These are phyloP conservation scores for Uromys caudimaculatus DNA, from an alignment of 2,797 vertebrate genomes.

Conservation along the genomic window DNA sequence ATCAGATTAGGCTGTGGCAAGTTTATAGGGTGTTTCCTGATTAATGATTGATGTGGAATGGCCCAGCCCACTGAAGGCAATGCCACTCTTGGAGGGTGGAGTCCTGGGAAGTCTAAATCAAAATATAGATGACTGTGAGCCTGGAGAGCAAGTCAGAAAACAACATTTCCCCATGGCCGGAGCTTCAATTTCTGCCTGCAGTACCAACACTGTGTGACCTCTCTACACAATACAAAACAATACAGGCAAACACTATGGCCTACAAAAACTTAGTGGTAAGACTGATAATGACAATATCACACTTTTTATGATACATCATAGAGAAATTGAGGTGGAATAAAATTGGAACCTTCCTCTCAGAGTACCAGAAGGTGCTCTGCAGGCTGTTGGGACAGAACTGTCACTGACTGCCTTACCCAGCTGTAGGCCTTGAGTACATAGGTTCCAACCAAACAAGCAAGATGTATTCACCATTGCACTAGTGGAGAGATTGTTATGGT, in stretches of 20 bases:
- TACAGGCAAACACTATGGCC: not conserved
- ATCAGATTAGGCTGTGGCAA: not conserved
- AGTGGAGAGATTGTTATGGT: not conserved
- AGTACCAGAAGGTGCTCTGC: no score
- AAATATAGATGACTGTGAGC: not conserved
- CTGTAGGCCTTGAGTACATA: not conserved
- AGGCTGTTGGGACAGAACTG: not conserved
- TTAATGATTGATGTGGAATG: not conserved
- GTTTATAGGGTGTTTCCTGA: not conserved
- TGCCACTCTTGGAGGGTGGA: not conserved
- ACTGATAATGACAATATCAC: not conserved
- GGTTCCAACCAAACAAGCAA: not conserved
- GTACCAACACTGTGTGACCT: not conserved
- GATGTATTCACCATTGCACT: not conserved
- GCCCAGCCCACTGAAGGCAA: not conserved
- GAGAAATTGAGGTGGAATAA: not conserved
- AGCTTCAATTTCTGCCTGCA: not conserved
- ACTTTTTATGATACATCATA: no score
- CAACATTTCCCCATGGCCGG: no score
- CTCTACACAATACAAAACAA: not conserved
- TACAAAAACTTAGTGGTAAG: no score
- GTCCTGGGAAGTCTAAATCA: not conserved
- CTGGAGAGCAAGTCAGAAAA: not conserved
- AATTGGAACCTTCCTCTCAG: not conserved
- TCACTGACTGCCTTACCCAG: not conserved